phyloP scores from a whole-genome alignment of 2,888 invertebrate genomes.

The Endotricha flammealis region DNA sequence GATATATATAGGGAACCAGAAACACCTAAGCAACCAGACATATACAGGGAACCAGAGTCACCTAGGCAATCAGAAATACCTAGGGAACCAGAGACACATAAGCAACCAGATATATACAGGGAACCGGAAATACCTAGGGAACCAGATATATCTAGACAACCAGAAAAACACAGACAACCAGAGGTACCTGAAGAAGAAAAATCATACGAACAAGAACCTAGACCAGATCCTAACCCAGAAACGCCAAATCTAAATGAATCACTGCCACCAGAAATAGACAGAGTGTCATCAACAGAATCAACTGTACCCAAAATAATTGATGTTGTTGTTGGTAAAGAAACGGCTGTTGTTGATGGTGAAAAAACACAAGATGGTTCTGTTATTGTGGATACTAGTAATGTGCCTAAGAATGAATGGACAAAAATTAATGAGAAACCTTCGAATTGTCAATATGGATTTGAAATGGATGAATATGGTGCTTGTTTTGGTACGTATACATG shows the following conservation, averaged over 20 bases:
- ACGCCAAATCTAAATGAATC: slow-evolving; percentile 5
- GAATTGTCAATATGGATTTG: slow-evolving; percentile 72
- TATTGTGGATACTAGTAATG: slow-evolving; percentile 38
- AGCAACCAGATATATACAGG: too few relatives aligned
- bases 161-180: not conserved
- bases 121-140: not conserved
- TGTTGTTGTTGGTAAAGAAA: slow-evolving; percentile 36
- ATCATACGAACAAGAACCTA: slow-evolving; percentile 3
- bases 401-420: slow-evolving; percentile 55
- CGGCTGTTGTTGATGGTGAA: slow-evolving; percentile 35
- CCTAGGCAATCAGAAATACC: too few relatives aligned
- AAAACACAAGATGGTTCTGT: slow-evolving; percentile 43
- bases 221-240: slow-evolving; percentile 2
- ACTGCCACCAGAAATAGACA: slow-evolving; percentile 11
- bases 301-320: slow-evolving; percentile 32
- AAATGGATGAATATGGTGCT: slow-evolving; percentile 72
- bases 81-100: too few relatives aligned
- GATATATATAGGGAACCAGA: too few relatives aligned
- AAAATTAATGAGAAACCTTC: slow-evolving; percentile 36
- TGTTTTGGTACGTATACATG: slow-evolving; percentile 73
- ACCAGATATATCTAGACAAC: not conserved
- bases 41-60: too few relatives aligned
- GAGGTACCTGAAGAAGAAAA: too few relatives aligned
- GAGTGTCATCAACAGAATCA: slow-evolving; percentile 24
- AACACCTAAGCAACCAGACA: too few relatives aligned